Evolutionary conservation across 1,140 invertebrate species (phyloP), one percentile per base, ranked within the genome.

Genomic region (Eubasilissa regina): DNA sequence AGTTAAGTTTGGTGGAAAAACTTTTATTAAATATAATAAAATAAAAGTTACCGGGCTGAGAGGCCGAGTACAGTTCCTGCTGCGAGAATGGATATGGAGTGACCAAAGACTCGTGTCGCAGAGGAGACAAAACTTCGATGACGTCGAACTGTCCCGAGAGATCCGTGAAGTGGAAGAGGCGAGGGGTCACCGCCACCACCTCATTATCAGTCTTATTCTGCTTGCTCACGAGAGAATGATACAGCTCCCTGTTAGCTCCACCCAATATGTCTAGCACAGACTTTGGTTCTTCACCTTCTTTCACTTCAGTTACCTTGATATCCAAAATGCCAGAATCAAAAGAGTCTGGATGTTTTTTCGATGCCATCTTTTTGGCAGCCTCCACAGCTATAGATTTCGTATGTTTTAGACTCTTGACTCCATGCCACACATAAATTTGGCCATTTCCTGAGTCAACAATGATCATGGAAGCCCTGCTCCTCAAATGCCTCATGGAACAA

Each of bases 81-180:
- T 98, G 97, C 55, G 94, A 87, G 85, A 97, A 95, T 25, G 97
- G 96, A 89, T 95, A 97, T 0, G 95, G 92, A 76, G 91, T 93
- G 60, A 90, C 86, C 51, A 92, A 83, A 25, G 91, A 87, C 53
- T 86, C 86, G 68, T 89, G 86, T 7, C 89, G 80, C 55, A 89
- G 81, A 12, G 92, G 91, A 83, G 94, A 94, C 66, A 93, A 82
- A 58, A 97, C 87, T 87, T 97, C 95, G 11, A 89, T 91, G 0
- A 94, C 94, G 77, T 92, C 91, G 86, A 98, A 97, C 85, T 91
- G 87, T 80, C 95, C 91, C 80, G 92, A 91, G 74, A 95, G 89
- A 85, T 95, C 95, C 44, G 92, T 93, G 84, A 97, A 92, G 85
- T 95, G 91, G 88, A 96, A 97, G 81, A 97, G 85, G 72, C 95